Conservation (phyloP, 2,113 vertebrate genomes). For the Capreolus pygargus region DNA sequence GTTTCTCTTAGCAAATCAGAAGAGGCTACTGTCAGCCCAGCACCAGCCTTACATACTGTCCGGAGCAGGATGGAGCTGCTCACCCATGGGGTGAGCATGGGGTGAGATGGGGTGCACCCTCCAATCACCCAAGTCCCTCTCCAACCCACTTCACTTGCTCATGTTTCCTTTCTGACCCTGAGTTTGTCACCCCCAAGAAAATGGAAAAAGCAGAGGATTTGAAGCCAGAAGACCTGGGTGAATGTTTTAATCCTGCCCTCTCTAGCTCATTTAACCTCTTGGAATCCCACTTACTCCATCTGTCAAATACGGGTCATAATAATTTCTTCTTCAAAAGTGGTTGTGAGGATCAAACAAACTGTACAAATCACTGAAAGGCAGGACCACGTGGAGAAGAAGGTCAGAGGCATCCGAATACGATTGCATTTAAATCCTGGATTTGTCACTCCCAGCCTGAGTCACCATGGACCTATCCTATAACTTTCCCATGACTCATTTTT, state of each 20-base stretch:
- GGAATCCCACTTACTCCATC: not conserved
- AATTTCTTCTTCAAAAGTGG: not conserved
- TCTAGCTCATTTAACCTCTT: not conserved
- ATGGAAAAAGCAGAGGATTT: not conserved
- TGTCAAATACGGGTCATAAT: not conserved
- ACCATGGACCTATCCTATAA: not conserved
- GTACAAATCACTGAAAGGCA: not conserved
- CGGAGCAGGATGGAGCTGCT: not conserved
- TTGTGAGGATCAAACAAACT: not conserved
- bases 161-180: not conserved
- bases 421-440: not conserved
- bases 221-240: not conserved
- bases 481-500: not conserved
- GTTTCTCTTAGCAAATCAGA: not conserved
- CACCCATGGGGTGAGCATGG: too few relatives aligned
- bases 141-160: not conserved
- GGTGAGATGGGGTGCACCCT: rapidly evolving
- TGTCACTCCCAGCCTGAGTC: not conserved
- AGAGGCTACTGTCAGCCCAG: not conserved
- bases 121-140: not conserved
- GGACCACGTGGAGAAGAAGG: rapidly evolving
- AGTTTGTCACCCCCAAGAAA: not conserved
- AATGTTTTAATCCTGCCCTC: not conserved
- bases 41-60: rapidly evolving
- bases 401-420: not conserved